phyloP scores from a whole-genome alignment of 2,888 invertebrate genomes.

The Eupithecia tripunctaria region DNA sequence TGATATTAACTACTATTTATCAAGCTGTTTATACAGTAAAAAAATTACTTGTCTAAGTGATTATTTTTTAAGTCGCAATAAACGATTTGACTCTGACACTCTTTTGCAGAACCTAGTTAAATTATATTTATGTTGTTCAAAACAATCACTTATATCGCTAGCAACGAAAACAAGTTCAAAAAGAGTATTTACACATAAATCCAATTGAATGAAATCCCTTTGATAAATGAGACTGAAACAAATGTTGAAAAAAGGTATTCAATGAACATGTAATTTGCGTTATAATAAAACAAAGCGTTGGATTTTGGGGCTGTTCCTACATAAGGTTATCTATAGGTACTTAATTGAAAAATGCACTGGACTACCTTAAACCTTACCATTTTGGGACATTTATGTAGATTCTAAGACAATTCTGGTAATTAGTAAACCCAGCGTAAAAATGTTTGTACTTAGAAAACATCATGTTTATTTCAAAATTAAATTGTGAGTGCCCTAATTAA shows the following conservation, averaged over 20 bases:
- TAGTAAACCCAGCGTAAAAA: too few species aligned
- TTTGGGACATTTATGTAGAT: too few species aligned
- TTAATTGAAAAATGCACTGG: not conserved
- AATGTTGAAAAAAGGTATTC: conserved; percentile 41
- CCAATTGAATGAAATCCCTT: conserved; percentile 39
- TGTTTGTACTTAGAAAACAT: too few species aligned
- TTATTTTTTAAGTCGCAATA: too few species aligned
- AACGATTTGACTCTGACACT: too few species aligned
- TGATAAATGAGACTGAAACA: conserved; percentile 43
- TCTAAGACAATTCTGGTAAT: too few species aligned
- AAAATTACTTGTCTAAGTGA: too few species aligned
- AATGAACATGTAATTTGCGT: conserved; percentile 55
- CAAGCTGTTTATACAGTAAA: too few species aligned
- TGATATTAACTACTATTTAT: too few species aligned
- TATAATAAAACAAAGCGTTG: conserved; percentile 49
- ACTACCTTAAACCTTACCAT: too few species aligned
- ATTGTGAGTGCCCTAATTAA: too few species aligned
- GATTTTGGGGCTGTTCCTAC: conserved; percentile 22
- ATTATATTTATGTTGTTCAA: not conserved
- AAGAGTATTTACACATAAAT: conserved; percentile 28
- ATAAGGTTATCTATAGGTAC: not conserved
- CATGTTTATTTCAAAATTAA: too few species aligned
- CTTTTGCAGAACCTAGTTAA: not conserved
- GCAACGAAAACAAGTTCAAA: conserved; percentile 26
- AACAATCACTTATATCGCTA: conserved; percentile 18